Evolutionary conservation across 2,888 invertebrate species (phyloP).

Genomic region (Ethmia dodecea): DNA sequence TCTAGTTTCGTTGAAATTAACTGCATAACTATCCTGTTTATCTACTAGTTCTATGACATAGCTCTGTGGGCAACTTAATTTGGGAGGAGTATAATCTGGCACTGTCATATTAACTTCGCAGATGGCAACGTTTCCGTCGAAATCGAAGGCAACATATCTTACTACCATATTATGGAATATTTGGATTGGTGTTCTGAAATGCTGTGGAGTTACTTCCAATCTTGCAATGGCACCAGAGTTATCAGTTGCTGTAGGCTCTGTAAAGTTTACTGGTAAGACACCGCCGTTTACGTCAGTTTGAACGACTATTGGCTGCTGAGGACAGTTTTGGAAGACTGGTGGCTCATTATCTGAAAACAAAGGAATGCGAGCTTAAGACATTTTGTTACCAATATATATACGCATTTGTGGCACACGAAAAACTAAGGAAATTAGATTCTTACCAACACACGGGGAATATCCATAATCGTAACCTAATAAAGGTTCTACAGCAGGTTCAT

Average conservation of each 20-base stretch:
- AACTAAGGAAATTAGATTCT: constrained; percentile 28
- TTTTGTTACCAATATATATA: too few species aligned
- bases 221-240: constrained; percentile 97
- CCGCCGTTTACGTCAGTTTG: constrained; percentile 93
- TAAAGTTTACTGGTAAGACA: constrained; percentile 93
- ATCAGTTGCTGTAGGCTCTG: constrained; percentile 95
- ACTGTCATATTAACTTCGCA: constrained; percentile 98
- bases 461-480: constrained; percentile 95
- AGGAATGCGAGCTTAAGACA: too few species aligned
- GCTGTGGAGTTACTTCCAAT: constrained; percentile 93
- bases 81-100: constrained; percentile 94
- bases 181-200: constrained; percentile 91
- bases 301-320: constrained; percentile 93
- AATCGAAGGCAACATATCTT: constrained; percentile 97
- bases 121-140: constrained; percentile 97
- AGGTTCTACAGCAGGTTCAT: constrained; percentile 89
- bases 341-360: constrained; percentile 90
- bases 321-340: constrained; percentile 97
- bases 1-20: constrained; percentile 94
- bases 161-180: constrained; percentile 95
- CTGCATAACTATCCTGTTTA: constrained; percentile 91
- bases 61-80: constrained; percentile 93
- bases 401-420: too few species aligned
- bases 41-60: constrained; percentile 95
- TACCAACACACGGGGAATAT: constrained; percentile 93